Percentiles rank a stretch among this genome's conserved stretches.
Evolutionary conservation across 2,888 invertebrate species (phyloP).

Genomic region (Lymantria dispar): DNA sequence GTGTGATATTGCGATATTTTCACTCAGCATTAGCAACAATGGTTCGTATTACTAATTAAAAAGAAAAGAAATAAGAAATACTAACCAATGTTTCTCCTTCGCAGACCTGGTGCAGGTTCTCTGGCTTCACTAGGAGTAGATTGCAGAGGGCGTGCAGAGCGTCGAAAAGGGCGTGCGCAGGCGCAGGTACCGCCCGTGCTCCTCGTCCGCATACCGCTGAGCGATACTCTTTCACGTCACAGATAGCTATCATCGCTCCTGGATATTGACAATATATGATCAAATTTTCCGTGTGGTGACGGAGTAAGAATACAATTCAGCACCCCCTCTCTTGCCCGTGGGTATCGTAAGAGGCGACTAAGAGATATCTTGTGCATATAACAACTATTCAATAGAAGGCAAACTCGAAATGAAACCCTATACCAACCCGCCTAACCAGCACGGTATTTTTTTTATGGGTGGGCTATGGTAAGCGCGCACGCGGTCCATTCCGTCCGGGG

Average conservation of each 20-base stretch:
- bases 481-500: too few species aligned
- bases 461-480: too few species aligned
- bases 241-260: slow-evolving; percentile 98
- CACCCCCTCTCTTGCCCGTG: too few species aligned
- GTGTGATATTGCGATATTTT: too few species aligned
- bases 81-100: slow-evolving; percentile 96
- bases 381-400: too few species aligned
- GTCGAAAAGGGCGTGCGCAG: slow-evolving; percentile 95
- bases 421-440: too few species aligned
- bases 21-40: too few species aligned
- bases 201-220: slow-evolving; percentile 88
- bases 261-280: slow-evolving; percentile 6
- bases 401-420: too few species aligned
- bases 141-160: slow-evolving; percentile 98
- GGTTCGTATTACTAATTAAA: neutral
- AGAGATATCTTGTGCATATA: too few species aligned
- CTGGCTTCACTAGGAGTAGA: slow-evolving; percentile 95
- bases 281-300: neutral
- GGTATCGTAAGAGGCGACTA: too few species aligned
- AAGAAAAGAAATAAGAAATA: slow-evolving; percentile 10
- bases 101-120: slow-evolving; percentile 97
- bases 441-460: too few species aligned
- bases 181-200: slow-evolving; percentile 82
- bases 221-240: slow-evolving; percentile 98
- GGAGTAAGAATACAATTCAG: neutral